Evolutionary conservation across 2,113 vertebrate genomes (phyloP).

Genomic region (Solea senegalensis): DNA sequence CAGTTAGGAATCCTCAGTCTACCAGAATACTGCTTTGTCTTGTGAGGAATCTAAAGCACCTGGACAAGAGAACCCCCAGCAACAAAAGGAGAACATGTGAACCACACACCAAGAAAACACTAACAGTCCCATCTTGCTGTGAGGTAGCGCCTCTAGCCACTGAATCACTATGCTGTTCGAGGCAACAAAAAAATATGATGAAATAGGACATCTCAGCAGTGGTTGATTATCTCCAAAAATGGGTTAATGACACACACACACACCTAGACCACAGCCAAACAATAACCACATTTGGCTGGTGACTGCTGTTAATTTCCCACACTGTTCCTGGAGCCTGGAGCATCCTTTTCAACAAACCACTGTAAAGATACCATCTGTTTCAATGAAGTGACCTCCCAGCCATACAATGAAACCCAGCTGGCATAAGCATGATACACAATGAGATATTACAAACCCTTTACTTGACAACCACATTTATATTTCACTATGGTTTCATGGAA

Average conservation of each 20-base stretch:
- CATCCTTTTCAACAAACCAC: slow-evolving; percentile 59
- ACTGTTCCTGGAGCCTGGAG: slow-evolving; percentile 43
- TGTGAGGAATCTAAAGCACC: not conserved
- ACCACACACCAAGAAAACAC: slow-evolving; percentile 5
- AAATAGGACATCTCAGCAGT: slow-evolving; percentile 13
- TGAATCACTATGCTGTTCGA: slow-evolving; percentile 6
- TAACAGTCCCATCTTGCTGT: not conserved
- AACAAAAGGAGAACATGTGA: not conserved
- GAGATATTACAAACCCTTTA: slow-evolving; percentile 45
- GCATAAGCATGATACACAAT: slow-evolving; percentile 29
- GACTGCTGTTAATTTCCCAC: slow-evolving; percentile 49
- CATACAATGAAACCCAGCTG: slow-evolving; percentile 61
- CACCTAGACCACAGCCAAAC: slow-evolving; percentile 31
- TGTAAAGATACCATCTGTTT: slow-evolving; percentile 70
- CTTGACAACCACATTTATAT: slow-evolving; percentile 64
- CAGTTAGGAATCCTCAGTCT: slow-evolving; percentile 1
- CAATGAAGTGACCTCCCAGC: slow-evolving; percentile 63
- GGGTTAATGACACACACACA: slow-evolving; percentile 36
- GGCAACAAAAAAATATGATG: slow-evolving; percentile 1
- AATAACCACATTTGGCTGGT: slow-evolving; percentile 48
- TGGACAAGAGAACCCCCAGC: not conserved
- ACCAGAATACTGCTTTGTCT: slow-evolving; percentile 9
- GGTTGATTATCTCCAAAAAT: slow-evolving; percentile 38
- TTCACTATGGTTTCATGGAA: slow-evolving; percentile 57
- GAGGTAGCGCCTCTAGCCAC: slow-evolving; percentile 16